Evolutionary conservation across 2,797 vertebrate species (phyloP), one percentile per base, ranked within the genome.

Genomic region (Cryptoblepharus egeriae): DNA sequence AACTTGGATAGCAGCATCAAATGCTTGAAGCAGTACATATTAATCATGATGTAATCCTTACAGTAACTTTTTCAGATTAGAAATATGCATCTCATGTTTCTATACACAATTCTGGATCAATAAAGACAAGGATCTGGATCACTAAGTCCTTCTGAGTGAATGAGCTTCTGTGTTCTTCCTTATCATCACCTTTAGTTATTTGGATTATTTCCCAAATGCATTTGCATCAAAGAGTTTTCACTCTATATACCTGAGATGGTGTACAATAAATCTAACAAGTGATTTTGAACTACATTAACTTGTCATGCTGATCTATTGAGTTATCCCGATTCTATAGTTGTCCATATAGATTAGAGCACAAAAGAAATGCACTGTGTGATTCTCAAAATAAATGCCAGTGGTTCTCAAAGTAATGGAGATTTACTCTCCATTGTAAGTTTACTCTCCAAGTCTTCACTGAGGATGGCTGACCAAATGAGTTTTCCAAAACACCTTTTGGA

Each of bases 281-380:
- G 32, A 45, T 69, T 86, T 81, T 39, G n/a, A 74, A 2, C 9
- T 85, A 58, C 84, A 37, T 68, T 32, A 1, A 49, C 81, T 26
- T 79, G 35, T 79, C 67, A 18, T 11, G 58, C 30, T 63, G 69
- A 73, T 67, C 39, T 49, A 32, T 6, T 1, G 61, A 81, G 70
- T 77, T 18, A 49, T 71, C 0, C 0, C 58, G 52, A 61, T 20
- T 20, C 10, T 75, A 7, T 42, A 55, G 1, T 1, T 0, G 2
- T 71, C 77, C 81, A 26, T 75, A 0, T 79, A 22, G 61, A 9
- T 60, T 81, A 67, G 37, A 86, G 84, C 28, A 18, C 3, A 61
- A 28, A 63, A 32, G 65, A 80, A 80, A 77, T 81, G 61, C 1
- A 4, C 32, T 49, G 61, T 57, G 13, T 8, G 49, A 0, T 37